Conservation (phyloP, 1,140 invertebrate genomes). For the Anadara kagoshimensis region DNA sequence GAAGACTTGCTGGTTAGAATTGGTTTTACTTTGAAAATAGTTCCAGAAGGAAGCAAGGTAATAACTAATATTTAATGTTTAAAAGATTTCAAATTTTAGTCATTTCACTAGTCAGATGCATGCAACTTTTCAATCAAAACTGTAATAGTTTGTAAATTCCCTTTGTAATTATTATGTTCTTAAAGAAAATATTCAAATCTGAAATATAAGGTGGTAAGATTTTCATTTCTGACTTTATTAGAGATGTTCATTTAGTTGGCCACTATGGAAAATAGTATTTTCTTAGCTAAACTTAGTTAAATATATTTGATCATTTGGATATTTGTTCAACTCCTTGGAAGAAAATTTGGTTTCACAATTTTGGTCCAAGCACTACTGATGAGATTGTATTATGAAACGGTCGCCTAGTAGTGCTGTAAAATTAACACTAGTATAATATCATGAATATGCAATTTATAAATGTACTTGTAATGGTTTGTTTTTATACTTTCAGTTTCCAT, state of each 20-base stretch:
- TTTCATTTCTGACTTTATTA: background rate
- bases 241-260: too few relatives aligned
- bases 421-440: background rate
- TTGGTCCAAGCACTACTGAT: background rate
- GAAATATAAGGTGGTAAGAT: background rate
- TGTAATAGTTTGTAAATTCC: background rate
- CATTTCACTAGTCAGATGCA: background rate
- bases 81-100: background rate
- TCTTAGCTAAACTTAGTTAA: too few relatives aligned
- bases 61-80: too few relatives aligned
- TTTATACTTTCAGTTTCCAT: too few relatives aligned
- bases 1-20: conserved; percentile 55
- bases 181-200: background rate
- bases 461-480: conserved; percentile 59
- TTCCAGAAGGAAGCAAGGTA: conserved; percentile 41
- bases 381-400: background rate
- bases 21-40: conserved; percentile 61
- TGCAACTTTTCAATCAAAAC: background rate
- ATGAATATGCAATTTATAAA: conserved; percentile 36
- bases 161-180: too few relatives aligned
- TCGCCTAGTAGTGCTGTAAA: background rate
- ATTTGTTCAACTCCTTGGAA: too few relatives aligned
- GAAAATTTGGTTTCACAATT: background rate
- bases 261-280: too few relatives aligned
- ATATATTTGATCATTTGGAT: background rate